phyloP scores from a whole-genome alignment of 2,888 invertebrate genomes.

The Thereva nobilitata region DNA sequence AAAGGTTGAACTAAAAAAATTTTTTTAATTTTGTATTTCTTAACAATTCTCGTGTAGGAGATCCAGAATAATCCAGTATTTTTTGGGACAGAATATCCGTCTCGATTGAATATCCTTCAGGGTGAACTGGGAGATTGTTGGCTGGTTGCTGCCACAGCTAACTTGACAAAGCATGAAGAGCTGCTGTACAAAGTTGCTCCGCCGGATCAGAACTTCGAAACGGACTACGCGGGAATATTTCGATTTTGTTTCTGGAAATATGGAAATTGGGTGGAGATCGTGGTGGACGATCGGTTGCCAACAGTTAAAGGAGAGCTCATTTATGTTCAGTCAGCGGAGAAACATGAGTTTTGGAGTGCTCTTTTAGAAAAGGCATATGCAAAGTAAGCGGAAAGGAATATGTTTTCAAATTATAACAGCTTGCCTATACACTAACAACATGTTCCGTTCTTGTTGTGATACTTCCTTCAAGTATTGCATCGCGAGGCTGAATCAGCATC shows the following conservation, averaged over 20 bases:
- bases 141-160: slow-evolving; percentile 93
- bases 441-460: too few relatives aligned
- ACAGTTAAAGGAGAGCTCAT: slow-evolving; percentile 82
- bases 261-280: slow-evolving; percentile 90
- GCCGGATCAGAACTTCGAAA: slow-evolving; percentile 90
- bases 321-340: slow-evolving; percentile 84
- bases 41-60: slow-evolving; percentile 71
- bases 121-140: slow-evolving; percentile 97
- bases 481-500: too few relatives aligned
- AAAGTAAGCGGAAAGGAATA: slow-evolving; percentile 62
- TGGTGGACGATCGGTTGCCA: slow-evolving; percentile 89
- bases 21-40: neutral
- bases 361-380: slow-evolving; percentile 94
- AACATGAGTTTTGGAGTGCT: slow-evolving; percentile 95
- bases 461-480: too few relatives aligned
- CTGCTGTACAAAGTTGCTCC: slow-evolving; percentile 95
- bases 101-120: slow-evolving; percentile 96
- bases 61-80: slow-evolving; percentile 84
- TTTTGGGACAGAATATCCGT: slow-evolving; percentile 87
- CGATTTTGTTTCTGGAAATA: slow-evolving; percentile 97
- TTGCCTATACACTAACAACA: too few relatives aligned
- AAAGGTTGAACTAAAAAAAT: slow-evolving; percentile 66
- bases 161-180: slow-evolving; percentile 81
- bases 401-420: too few relatives aligned
- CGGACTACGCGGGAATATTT: slow-evolving; percentile 93